Evolutionary conservation across 1,140 invertebrate genomes (phyloP), one percentile per base, ranked within the genome.

Genomic region (Riptortus pedestris): DNA sequence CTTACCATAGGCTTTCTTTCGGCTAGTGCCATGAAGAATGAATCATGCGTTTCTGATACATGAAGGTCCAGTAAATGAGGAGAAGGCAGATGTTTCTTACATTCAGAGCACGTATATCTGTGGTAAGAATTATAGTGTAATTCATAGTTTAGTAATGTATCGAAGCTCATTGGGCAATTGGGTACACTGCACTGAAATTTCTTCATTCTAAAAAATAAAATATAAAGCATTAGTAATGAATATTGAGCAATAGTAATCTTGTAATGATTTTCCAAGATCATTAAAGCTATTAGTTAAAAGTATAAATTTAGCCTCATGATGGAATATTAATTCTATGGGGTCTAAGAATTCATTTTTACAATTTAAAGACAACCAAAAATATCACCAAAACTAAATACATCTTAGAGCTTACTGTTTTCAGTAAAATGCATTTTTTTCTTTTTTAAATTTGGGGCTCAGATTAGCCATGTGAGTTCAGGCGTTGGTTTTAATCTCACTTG

Each of bases 1-100:
- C 12, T 9, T 55, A 85, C 84, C 74, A 83, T 82, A 14, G 85
- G 79, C 72, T 81, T 79, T 60, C 76, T 79, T 38, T 79, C 73
- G 0, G 84, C 78, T 68, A 79, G 73, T 1, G 82, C 78, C 61
- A 80, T 76, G 61, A 88, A 88, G 69, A 83, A 87, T 1, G 79
- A 81, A 70, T 87, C 85, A 51, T 88, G 85, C 0, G 69, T 75
- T 69, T 87, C 85, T 64, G 81, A 78, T 60, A 87, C 73, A 69
- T 88, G 86, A 48, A 88, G 74, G 68, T 87, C 85, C 33, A 88
- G 71, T 0, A 87, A 71, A 70, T 85, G 80, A 0, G 82, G 76
- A 12, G 80, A 84, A 0, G 83, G 81, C 24, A 83, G 72, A 24
- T 73, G 71, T 52, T 80, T 82, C 66, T 80, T 81, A 69, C 85